Evolutionary conservation across 2,888 invertebrate genomes (phyloP), one percentile per base, ranked within the genome.

Genomic region (Aplocera efformata): DNA sequence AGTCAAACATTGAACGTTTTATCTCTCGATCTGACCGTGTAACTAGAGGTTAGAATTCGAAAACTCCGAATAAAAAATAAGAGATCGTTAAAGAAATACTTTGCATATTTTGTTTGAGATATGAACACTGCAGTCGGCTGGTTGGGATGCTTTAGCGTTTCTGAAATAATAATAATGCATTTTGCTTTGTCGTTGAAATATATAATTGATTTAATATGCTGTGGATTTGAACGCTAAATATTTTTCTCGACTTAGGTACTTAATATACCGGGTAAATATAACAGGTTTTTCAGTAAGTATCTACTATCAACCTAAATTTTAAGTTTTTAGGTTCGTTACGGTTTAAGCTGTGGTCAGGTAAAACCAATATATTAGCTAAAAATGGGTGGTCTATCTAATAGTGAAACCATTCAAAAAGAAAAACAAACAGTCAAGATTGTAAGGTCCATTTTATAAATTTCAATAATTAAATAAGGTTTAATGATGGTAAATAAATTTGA

Each of bases 41-140:
- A 71, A 79, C 76, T 69, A 75, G 72, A 72, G 75, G 72, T 69
- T 67, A 73, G 70, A 74, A 79, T 76, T 70, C 68, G 60, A 71
- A 74, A 60, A 72, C 72, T 75, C 62, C 62, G 63, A 61, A 67
- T 72, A 74, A 63, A 66, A 64, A 60, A 66, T 60, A 66, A 56
- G 59, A 66, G 63, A 64, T 67, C 67, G 74, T 73, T 75, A 70
- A 65, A 68, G 63, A 68, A 73, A 79, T 77, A 62, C 67, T 67
- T 70, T 58, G 68, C 67, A 75, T 76, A 62, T 63, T 72, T 72
- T 42, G 53, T 63, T 65, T 60, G 56, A 68, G 65, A 63, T 67
- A 71, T 58, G 62, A 51, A 59, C 64, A 63, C 53, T 55, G 61
- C 50, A 42, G 42, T 28, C 30, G 26, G 54, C 33, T 39, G 24